Conservation (phyloP, 2,888 invertebrate species). For the Meganola albula region DNA sequence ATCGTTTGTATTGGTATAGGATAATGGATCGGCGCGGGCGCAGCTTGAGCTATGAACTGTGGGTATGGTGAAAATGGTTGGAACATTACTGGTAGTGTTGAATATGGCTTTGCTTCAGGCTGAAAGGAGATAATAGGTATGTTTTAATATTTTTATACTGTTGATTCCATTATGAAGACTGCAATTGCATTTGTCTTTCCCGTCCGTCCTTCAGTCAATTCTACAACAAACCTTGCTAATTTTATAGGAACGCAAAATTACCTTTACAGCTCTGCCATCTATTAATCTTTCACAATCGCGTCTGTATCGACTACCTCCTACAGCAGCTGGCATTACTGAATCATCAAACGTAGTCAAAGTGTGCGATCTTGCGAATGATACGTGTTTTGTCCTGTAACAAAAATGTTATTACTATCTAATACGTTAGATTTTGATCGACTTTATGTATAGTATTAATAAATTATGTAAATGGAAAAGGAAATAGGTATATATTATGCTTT, state of each 20-base stretch:
- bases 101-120: constrained; percentile 66
- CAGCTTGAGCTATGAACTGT: constrained; percentile 50
- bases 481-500: no score
- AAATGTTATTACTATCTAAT: constrained; percentile 5
- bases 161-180: no score
- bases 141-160: no score
- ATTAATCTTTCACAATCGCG: constrained; percentile 82
- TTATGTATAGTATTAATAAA: no score
- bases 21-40: constrained; percentile 61
- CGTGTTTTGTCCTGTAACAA: constrained; percentile 87
- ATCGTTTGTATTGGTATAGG: constrained; percentile 61
- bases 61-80: constrained; percentile 65
- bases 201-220: no score
- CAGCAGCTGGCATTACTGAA: constrained; percentile 73
- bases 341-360: constrained; percentile 91
- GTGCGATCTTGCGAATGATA: constrained; percentile 92
- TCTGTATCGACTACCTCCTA: constrained; percentile 57
- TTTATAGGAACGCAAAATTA: constrained; percentile 21
- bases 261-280: constrained; percentile 81
- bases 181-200: no score
- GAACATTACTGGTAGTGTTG: constrained; percentile 65
- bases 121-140: constrained; percentile 45
- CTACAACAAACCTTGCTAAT: no score
- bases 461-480: no score
- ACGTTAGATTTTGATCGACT: no score